Percentiles rank a stretch among this genome's conserved stretches.
Conservation (phyloP, 2,888 invertebrate species). For the Selenia dentaria region DNA sequence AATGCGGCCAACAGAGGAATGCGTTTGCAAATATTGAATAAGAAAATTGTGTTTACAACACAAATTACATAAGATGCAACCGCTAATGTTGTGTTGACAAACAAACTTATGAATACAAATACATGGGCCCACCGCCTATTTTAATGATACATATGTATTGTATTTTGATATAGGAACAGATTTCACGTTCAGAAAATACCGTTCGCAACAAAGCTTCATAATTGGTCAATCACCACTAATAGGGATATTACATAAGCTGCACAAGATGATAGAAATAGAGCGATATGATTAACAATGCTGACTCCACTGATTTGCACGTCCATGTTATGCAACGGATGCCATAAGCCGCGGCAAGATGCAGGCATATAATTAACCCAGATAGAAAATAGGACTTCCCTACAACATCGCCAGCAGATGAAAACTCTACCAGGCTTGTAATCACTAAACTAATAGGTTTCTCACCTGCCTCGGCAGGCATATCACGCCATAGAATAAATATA, state of each 20-base stretch:
- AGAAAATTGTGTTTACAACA: conserved; percentile 14
- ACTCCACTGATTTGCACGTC: conserved; percentile 38
- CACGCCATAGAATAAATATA: too few relatives aligned
- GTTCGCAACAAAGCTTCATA: conserved; percentile 16
- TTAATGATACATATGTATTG: neutral
- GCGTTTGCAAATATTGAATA: conserved; percentile 4
- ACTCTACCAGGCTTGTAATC: conserved; percentile 8
- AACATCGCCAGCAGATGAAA: conserved; percentile 14
- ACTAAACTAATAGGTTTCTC: conserved; percentile 6
- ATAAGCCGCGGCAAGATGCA: conserved; percentile 33
- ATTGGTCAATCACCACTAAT: conserved; percentile 17
- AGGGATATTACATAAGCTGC: conserved; percentile 38
- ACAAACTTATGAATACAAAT: conserved; percentile 8
- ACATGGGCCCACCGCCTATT: neutral
- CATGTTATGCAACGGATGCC: conserved; percentile 45
- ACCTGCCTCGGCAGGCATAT: neutral
- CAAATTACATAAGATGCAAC: conserved; percentile 11
- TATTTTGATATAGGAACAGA: neutral
- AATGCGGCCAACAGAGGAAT: conserved; percentile 2
- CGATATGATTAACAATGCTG: conserved; percentile 32
- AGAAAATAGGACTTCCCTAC: conserved; percentile 31
- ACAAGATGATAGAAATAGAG: conserved; percentile 44
- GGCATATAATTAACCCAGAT: conserved; percentile 35
- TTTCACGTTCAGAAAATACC: neutral
- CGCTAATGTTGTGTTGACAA: conserved; percentile 1